Base-by-base conservation (phyloP, 2,113 vertebrate species). In the Cranoglanis bouderius region DNA sequence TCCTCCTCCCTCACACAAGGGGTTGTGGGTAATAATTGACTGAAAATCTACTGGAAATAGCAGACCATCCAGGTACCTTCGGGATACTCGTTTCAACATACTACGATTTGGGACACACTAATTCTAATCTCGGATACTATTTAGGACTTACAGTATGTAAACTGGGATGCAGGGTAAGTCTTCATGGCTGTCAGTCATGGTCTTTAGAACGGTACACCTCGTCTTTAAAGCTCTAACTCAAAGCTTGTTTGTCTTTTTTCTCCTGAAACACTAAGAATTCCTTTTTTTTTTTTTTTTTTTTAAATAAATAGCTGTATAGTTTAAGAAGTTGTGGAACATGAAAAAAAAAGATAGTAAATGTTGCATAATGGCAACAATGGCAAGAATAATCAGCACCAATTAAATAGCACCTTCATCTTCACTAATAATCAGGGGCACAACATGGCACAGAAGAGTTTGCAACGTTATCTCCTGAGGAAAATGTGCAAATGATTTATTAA, bases 401-500 rank as follows among this genome's bases (percentile, higher is more conserved):
- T 49, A 19, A 29, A 84, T 49, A 46, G 61, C 59, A 63, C 26
- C 40, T n/a, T 65, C 82, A n/a, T 84, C 40, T 65, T 29, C 65
- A 38, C 35, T 61, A 59, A 84, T 84, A 65, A 84, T 84, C 82
- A 65, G 59, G 46, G 46, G 29, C 49, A 53, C 49, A 8, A 14
- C 49, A 8, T 3, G 40, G 29, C 40, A 21, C 82, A 63, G 59
- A 49, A 49, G 82, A 65, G 57, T 32, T 32, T 19, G 18, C 26
- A 84, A 40, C 2, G 16, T 46, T 29, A n/a, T 65, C 82, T 67
- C 59, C n/a, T 46, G 59, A 84, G 82, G 9, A 49, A 49, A 84
- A 65, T 46, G 82, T 84, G 82, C 82, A 84, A 84, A 67, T 65
- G 59, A 49, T 19, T 55, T 82, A 3, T 29, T 16, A 8, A 81